Evolutionary conservation across 2,797 vertebrate genomes (phyloP), one percentile per base, ranked within the genome.

Genomic region (Varecia variegata): DNA sequence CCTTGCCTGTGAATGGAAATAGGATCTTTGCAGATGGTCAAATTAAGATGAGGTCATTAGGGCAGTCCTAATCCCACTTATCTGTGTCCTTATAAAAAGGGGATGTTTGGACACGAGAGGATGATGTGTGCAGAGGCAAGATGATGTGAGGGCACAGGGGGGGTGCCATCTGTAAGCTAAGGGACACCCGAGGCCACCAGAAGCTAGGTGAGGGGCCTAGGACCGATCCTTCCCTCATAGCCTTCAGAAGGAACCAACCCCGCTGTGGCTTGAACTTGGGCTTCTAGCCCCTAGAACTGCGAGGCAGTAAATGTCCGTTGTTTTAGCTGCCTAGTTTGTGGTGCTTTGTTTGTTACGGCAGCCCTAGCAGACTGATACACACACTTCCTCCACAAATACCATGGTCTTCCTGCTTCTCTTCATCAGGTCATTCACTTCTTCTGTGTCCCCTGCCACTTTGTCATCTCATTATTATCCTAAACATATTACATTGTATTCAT

Each of bases 151-250:
- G 40, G 60, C 32, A 18, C 3, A 5, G 5, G 27, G 65, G 67
- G 7, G 4, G 11, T 35, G 35, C 11, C 32, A 4, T 68, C n/a
- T 18, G 4, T 6, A 8, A 40, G 38, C 32, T 32, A 30, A 6
- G 47, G 38, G 35, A 4, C n/a, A 3, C 58, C 27, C 4, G 27
- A n/a, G 52, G 74, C 60, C 8, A 2, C 30, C 47, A 12, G 35
- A 38, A n/a, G n/a, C 30, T 3, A 3, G 10, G 32, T 45, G 62
- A 32, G 25, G 3, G 30, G 9, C 3, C 0, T 14, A 1, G 25
- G 12, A 9, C 45, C 0, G 25, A 2, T 11, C 30, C 40, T 12
- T 12, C 35, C 4, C 7, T 38, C 32, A 12, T 0, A 40, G n/a
- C 21, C 3, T 60, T 27, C 30, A 5, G 43, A 27, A n/a, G 60